Evolutionary conservation across 1,140 invertebrate species (phyloP).

Genomic region (Steinernema khuongi): DNA sequence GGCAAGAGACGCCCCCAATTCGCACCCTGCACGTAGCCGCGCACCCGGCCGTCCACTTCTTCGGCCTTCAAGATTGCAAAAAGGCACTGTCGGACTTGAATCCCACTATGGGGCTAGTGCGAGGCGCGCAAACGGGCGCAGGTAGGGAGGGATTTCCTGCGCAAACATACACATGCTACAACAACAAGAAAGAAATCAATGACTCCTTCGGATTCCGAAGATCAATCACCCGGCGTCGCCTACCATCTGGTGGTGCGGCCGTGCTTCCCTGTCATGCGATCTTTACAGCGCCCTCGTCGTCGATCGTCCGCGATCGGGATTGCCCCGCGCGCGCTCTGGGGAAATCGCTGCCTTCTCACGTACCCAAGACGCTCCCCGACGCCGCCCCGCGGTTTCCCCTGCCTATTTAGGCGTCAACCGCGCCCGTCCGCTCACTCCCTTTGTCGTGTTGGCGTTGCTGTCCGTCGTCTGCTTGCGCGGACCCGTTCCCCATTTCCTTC

Average conservation of each 20-base stretch:
- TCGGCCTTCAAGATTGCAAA: no score
- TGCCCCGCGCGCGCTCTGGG: neutral
- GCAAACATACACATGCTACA: neutral
- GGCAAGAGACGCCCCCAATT: neutral
- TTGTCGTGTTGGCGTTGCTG: no score
- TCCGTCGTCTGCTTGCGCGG: no score
- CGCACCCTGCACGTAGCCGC: conserved; percentile 13
- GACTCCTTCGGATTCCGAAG: neutral
- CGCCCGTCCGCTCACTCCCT: no score
- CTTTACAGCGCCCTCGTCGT: neutral
- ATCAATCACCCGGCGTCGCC: neutral
- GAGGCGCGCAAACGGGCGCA: neutral
- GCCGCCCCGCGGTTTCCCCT: neutral
- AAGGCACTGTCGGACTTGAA: no score
- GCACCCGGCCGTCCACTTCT: no score
- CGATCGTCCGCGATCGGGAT: neutral
- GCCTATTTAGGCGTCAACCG: no score
- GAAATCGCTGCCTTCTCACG: neutral
- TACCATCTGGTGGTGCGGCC: neutral
- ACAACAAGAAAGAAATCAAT: neutral
- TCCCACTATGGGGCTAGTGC: no score
- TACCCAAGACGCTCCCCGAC: neutral
- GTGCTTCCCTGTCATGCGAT: neutral
- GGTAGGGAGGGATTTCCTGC: no score
- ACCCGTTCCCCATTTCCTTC: no score